Conservation (phyloP, 2,113 vertebrate genomes). For the Mormoops blainvillei region DNA sequence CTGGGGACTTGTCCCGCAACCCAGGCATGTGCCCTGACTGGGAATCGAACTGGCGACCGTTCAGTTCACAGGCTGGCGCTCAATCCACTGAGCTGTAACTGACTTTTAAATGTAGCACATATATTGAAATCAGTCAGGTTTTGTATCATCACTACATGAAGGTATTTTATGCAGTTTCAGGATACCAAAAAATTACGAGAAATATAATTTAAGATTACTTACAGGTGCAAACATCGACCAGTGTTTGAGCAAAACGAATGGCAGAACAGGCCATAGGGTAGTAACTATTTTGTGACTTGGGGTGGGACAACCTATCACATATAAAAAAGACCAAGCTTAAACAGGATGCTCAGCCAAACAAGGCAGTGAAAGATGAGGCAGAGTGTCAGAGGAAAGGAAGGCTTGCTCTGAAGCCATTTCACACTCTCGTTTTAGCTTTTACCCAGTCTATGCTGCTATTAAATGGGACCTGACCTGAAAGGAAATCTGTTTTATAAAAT, state of each 20-base stretch:
- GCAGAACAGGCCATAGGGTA: neutral
- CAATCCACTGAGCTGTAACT: neutral
- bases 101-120: neutral
- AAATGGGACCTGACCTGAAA: neutral
- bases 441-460: neutral
- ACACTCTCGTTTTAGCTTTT: conserved; percentile 1
- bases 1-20: too few relatives aligned
- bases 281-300: neutral
- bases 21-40: too few relatives aligned
- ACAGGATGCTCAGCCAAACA: neutral
- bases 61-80: too few relatives aligned
- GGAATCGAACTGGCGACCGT: too few relatives aligned
- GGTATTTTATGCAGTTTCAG: neutral
- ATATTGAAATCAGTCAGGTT: neutral
- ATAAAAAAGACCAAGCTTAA: neutral
- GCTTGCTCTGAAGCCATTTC: neutral
- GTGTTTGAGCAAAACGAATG: neutral
- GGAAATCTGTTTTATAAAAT: neutral
- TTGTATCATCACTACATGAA: neutral
- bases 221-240: neutral
- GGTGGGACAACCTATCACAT: neutral
- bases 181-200: neutral
- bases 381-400: neutral
- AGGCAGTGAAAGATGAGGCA: neutral
- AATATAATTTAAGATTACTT: neutral